phyloP scores from a whole-genome alignment of 2,888 invertebrate genomes.

The Chorisops tibialis region DNA sequence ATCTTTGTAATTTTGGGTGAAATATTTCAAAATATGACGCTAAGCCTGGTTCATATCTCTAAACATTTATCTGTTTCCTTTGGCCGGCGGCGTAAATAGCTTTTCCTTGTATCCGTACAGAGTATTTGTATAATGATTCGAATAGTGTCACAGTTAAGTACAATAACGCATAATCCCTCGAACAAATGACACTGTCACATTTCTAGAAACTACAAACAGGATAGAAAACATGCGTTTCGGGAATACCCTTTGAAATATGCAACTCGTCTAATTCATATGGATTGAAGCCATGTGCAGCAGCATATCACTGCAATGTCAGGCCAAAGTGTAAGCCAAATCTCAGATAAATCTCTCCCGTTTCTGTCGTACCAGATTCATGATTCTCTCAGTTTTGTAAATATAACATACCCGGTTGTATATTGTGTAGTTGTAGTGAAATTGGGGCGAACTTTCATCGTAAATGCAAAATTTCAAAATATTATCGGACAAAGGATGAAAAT shows the following conservation, averaged over 20 bases:
- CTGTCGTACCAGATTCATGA: neutral
- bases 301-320: slow-evolving; percentile 17
- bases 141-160: neutral
- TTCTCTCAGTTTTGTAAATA: neutral
- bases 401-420: too few species aligned
- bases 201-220: slow-evolving; percentile 12
- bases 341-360: slow-evolving; percentile 13
- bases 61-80: too few species aligned
- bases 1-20: too few species aligned
- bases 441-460: too few species aligned
- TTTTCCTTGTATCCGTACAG: too few species aligned
- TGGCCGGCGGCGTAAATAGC: too few species aligned
- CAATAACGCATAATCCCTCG: slow-evolving; percentile 8
- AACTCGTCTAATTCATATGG: slow-evolving; percentile 16
- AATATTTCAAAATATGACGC: too few species aligned
- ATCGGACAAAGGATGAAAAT: too few species aligned
- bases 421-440: too few species aligned
- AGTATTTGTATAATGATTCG: slow-evolving; percentile 7
- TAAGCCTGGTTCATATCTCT: too few species aligned
- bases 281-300: slow-evolving; percentile 4
- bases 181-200: slow-evolving; percentile 18
- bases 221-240: slow-evolving; percentile 12
- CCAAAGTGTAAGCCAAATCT: slow-evolving; percentile 17
- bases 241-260: slow-evolving; percentile 20
- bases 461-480: too few species aligned